phyloP scores from a whole-genome alignment of 2,113 vertebrate species.

The Muntiacus reevesi region DNA sequence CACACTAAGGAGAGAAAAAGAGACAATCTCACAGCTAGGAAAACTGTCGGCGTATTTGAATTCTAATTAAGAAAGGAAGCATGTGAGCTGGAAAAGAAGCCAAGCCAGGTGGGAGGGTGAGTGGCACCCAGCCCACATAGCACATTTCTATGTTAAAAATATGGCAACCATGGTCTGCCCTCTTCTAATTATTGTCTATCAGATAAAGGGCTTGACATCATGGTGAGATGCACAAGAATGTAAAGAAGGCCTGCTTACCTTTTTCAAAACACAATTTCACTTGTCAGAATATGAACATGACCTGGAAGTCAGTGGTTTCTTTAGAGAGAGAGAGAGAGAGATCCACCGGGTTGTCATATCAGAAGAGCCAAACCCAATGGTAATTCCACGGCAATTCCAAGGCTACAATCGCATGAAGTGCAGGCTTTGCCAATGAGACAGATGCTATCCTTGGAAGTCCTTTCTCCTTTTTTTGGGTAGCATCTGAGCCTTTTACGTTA shows the following conservation, averaged over 20 bases:
- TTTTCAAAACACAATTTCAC: background rate
- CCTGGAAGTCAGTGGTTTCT: background rate
- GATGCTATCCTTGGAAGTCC: constrained; percentile 50
- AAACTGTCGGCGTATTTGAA: background rate
- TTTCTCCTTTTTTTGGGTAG: background rate
- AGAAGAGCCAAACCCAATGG: background rate
- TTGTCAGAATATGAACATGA: background rate
- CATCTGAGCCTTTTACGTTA: constrained; percentile 27
- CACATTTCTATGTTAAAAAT: background rate
- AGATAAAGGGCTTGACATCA: background rate
- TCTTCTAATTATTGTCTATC: background rate
- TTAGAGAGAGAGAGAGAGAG: background rate
- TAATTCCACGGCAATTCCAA: constrained; percentile 33
- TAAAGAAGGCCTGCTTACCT: background rate
- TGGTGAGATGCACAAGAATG: background rate
- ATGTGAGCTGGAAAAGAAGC: background rate
- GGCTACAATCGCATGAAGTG: background rate
- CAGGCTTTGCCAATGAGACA: constrained; percentile 42
- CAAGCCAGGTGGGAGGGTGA: background rate
- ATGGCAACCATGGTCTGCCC: background rate
- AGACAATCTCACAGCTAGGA: constrained; percentile 10
- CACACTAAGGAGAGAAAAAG: background rate
- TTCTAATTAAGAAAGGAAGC: constrained; percentile 34
- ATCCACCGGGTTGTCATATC: background rate
- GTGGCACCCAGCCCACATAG: background rate